Conservation (phyloP, 2,888 invertebrate genomes). For the Caenorhabditis sulstoni region DNA sequence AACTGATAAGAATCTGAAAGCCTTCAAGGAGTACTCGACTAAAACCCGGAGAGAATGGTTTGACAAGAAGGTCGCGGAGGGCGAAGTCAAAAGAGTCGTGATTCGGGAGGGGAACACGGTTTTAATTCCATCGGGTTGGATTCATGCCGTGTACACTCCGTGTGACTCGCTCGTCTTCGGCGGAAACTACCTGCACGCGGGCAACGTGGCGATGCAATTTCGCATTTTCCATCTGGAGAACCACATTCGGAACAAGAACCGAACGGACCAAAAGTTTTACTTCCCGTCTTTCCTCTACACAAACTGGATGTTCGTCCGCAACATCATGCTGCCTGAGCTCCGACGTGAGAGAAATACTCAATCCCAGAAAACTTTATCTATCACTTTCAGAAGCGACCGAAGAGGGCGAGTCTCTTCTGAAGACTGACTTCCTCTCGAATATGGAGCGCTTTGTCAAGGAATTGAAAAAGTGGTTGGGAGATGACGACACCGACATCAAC, state of each 20-base stretch:
- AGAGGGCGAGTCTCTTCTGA: too few species aligned
- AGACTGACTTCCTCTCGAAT: too few species aligned
- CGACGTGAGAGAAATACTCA: too few species aligned
- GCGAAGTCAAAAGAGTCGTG: constrained; percentile 80
- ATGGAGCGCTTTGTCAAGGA: too few species aligned
- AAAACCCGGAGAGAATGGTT: neutral
- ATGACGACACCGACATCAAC: too few species aligned
- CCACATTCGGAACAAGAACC: neutral
- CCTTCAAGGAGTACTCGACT: neutral
- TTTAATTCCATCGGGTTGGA: constrained; percentile 94
- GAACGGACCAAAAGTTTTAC: neutral
- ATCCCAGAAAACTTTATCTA: too few species aligned
- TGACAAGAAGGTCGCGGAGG: neutral
- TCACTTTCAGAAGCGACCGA: too few species aligned
- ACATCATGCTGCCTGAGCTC: neutral
- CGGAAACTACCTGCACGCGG: constrained; percentile 91
- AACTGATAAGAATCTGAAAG: neutral
- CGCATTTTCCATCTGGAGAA: neutral
- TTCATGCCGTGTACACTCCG: constrained; percentile 92
- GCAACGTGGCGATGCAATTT: constrained; percentile 90
- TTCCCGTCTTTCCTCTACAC: neutral
- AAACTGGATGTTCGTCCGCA: neutral
- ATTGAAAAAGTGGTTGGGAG: neutral
- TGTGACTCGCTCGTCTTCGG: constrained; percentile 91
- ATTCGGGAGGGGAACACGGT: constrained; percentile 90